Percentiles rank a stretch among this genome's conserved stretches.
These are phyloP conservation scores for Galbula dea DNA, from an alignment of 2,113 vertebrate genomes.

Conservation along the genomic window DNA sequence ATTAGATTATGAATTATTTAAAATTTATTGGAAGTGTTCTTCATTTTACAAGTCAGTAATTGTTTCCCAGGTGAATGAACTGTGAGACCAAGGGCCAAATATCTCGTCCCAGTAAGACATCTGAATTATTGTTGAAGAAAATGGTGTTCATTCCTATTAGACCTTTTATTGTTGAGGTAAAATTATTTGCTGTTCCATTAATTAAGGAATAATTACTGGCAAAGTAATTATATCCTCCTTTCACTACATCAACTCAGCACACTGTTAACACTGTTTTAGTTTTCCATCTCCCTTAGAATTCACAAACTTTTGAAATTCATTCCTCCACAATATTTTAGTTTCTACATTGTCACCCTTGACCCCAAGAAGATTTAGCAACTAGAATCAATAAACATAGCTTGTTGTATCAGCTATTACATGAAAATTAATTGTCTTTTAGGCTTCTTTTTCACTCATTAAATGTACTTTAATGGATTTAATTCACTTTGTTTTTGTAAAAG, in stretches of 20 bases:
- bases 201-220: background rate
- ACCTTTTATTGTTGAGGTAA: background rate
- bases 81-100: background rate
- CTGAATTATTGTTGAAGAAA: constrained; percentile 12
- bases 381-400: background rate
- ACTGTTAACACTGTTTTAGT: background rate
- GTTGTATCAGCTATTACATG: background rate
- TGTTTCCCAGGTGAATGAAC: constrained; percentile 34
- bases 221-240: background rate
- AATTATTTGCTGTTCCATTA: background rate
- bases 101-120: background rate
- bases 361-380: background rate
- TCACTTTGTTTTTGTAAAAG: background rate
- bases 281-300: background rate
- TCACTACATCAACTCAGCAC: background rate
- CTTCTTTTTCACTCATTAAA: background rate
- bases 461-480: background rate
- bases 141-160: background rate
- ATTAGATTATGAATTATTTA: constrained; percentile 58
- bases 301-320: background rate
- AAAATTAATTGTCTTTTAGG: background rate
- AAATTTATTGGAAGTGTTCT: constrained; percentile 7
- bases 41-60: constrained; percentile 54
- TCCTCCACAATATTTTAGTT: background rate
- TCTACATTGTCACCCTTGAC: background rate